phyloP scores from a whole-genome alignment of 1,140 invertebrate species.

The Rhopalosiphum maidis region DNA sequence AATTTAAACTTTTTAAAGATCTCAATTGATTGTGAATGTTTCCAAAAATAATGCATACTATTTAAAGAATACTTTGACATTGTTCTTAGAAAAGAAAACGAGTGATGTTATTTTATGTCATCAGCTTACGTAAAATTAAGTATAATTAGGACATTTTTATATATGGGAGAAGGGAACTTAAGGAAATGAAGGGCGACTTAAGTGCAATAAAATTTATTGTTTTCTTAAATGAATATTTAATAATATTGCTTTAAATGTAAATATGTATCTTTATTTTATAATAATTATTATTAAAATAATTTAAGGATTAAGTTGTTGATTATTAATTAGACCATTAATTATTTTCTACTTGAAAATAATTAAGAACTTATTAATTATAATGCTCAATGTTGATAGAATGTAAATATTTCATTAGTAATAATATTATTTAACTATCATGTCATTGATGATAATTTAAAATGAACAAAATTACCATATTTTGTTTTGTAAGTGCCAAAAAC shows the following conservation, averaged over 20 bases:
- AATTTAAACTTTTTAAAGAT: background rate
- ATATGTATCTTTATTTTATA: conserved; percentile 32
- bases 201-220: conserved; percentile 47
- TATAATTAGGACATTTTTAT: background rate
- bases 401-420: conserved; percentile 54
- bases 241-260: conserved; percentile 19
- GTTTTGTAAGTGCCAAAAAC: conserved; percentile 55
- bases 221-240: conserved; percentile 46
- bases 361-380: conserved; percentile 32
- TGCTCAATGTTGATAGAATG: conserved; percentile 45
- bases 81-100: background rate
- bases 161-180: conserved; percentile 32
- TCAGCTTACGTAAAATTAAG: background rate
- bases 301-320: conserved; percentile 30
- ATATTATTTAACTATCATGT: conserved; percentile 32
- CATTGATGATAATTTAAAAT: conserved; percentile 39
- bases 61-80: background rate
- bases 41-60: background rate
- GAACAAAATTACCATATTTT: conserved; percentile 55
- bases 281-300: conserved; percentile 16
- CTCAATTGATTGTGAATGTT: background rate
- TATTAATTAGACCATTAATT: conserved; percentile 38
- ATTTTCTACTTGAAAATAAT: conserved; percentile 29
- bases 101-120: background rate
- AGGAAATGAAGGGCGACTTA: conserved; percentile 33